Percentiles rank a stretch among this genome's conserved stretches.
Conservation (phyloP, 2,113 vertebrate genomes). For the Arenaria interpres region DNA sequence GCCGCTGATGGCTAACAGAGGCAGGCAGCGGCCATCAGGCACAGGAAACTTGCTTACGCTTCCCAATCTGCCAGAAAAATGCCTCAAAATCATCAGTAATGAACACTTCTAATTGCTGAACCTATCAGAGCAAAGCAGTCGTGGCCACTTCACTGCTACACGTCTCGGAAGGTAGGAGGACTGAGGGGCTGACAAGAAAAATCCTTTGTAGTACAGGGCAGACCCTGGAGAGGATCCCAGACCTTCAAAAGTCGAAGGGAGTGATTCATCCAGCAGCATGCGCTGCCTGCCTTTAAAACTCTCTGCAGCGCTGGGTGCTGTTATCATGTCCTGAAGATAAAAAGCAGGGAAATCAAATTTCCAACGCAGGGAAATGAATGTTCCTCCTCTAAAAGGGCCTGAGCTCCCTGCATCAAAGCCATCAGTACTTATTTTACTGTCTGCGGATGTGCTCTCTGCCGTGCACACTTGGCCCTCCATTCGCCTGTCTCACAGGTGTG, state of each 20-base stretch:
- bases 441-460: neutral
- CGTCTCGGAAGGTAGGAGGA: neutral
- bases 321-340: neutral
- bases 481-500: neutral
- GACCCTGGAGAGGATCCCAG: neutral
- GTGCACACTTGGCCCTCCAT: neutral
- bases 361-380: neutral
- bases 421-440: neutral
- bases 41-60: neutral
- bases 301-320: neutral
- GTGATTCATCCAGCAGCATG: neutral
- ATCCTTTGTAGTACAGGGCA: neutral
- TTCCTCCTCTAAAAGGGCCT: neutral
- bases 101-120: neutral
- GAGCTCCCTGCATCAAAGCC: neutral
- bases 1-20: neutral
- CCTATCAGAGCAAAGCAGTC: rapidly evolving
- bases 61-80: neutral
- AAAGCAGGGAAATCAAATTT: constrained; percentile 31
- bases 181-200: neutral
- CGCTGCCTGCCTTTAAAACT: neutral
- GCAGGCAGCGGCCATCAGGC: neutral
- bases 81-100: neutral
- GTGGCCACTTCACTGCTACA: neutral
- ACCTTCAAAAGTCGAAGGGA: neutral